A percentile compares a stretch with the other conserved stretches of the same genome.
These are phyloP conservation scores for Bombus haemorrhoidalis DNA, from an alignment of 1,140 invertebrate genomes.

Conservation along the genomic window DNA sequence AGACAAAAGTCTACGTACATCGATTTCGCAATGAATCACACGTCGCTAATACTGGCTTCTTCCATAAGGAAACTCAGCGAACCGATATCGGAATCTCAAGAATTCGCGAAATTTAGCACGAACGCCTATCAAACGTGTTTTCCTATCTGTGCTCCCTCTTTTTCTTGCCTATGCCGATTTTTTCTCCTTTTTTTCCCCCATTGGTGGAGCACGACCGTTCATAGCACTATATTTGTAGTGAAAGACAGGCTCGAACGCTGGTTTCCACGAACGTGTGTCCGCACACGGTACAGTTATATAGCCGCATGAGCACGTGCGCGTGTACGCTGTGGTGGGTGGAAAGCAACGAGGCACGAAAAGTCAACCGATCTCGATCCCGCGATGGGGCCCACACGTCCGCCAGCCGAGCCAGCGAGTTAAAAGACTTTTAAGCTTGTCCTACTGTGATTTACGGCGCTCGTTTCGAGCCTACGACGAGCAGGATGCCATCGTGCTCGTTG, in stretches of 20 bases:
- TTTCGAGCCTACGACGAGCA: slow-evolving; percentile 58
- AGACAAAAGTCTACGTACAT: no score
- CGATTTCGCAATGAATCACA: no score
- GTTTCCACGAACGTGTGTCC: slow-evolving; percentile 9
- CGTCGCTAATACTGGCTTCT: no score
- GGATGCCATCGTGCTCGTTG: slow-evolving; percentile 8
- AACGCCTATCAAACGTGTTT: background rate
- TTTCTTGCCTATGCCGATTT: background rate
- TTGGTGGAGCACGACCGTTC: background rate
- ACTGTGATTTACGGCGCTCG: slow-evolving; percentile 56
- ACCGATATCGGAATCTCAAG: background rate
- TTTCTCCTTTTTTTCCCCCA: background rate
- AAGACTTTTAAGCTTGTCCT: slow-evolving; percentile 53
- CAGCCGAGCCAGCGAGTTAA: slow-evolving; percentile 46
- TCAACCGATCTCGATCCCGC: slow-evolving; percentile 51
- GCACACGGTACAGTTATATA: slow-evolving; percentile 15
- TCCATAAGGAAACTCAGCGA: background rate
- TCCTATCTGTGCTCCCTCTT: background rate
- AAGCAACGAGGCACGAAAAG: slow-evolving; percentile 60
- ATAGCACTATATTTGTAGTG: slow-evolving; percentile 55
- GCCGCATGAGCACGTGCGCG: background rate
- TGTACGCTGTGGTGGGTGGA: slow-evolving; percentile 41
- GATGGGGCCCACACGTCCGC: slow-evolving; percentile 50
- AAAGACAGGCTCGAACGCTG: slow-evolving; percentile 38
- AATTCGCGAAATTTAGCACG: slow-evolving; percentile 28